Evolutionary conservation across 1,140 invertebrate genomes (phyloP).

Genomic region (Cryptotermes secundus): DNA sequence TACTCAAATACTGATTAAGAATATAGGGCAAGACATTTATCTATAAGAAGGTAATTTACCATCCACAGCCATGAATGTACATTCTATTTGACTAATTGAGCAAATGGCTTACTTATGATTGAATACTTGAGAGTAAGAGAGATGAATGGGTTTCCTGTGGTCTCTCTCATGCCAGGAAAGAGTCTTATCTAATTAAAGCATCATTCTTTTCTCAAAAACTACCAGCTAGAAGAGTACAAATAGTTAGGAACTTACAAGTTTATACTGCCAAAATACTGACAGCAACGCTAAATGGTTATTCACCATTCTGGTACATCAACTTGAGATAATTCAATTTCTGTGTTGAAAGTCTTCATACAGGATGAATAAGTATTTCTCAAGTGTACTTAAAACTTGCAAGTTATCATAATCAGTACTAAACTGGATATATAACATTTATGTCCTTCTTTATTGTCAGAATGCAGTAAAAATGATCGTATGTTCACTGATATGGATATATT

Average conservation of each 20-base stretch:
- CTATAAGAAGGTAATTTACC: neutral
- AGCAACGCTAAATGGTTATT: neutral
- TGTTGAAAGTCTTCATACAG: neutral
- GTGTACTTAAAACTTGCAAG: conserved; percentile 12
- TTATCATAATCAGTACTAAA: neutral
- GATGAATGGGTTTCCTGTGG: neutral
- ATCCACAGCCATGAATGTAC: conserved; percentile 1
- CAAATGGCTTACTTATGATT: conserved; percentile 10
- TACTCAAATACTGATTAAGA: neutral
- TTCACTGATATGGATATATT: conserved; percentile 2
- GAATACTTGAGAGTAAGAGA: neutral
- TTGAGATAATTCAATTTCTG: conserved; percentile 11
- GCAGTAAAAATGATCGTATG: neutral
- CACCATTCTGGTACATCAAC: neutral
- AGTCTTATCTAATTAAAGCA: neutral
- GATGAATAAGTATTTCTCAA: neutral
- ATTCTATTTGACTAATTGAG: conserved; percentile 14
- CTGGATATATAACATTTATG: conserved; percentile 5
- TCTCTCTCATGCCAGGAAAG: neutral
- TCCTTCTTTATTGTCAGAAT: conserved; percentile 1
- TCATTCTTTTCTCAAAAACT: neutral
- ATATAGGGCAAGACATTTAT: neutral
- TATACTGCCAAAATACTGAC: neutral
- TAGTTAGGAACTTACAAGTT: conserved; percentile 7
- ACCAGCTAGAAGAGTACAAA: conserved; percentile 9